Conservation (phyloP, 2,113 vertebrate genomes). For the Corydoras sp. region DNA sequence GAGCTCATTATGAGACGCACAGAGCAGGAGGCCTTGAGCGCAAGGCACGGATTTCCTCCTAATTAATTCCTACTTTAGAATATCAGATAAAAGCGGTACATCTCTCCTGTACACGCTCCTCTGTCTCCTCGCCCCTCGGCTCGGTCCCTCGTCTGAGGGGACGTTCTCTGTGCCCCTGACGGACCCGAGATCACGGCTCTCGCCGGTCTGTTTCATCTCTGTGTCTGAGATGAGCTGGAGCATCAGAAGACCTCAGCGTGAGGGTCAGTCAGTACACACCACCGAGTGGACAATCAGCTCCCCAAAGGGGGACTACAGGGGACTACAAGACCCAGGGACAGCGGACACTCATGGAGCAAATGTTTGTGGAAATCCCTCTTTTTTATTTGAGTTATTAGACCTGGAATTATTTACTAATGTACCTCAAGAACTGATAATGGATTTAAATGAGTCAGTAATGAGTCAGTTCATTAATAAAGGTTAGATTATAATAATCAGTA, state of each 20-base stretch:
- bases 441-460: no score
- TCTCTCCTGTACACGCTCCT: conserved; percentile 1
- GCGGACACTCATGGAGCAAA: no score
- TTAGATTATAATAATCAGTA: no score
- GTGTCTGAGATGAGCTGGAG: conserved; percentile 43
- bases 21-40: conserved; percentile 4
- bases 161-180: conserved; percentile 30
- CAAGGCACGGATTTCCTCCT: conserved; percentile 16
- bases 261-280: conserved; percentile 27
- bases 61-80: conserved; percentile 31
- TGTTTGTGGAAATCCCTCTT: background rate
- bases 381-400: background rate
- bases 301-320: conserved; percentile 10
- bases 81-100: conserved; percentile 11
- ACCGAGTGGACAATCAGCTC: conserved; percentile 28
- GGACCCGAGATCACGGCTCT: conserved; percentile 43
- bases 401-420: no score
- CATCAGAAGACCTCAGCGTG: conserved; percentile 34
- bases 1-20: conserved; percentile 12
- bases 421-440: no score
- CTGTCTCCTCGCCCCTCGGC: conserved; percentile 6
- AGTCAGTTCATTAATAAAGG: no score
- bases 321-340: no score
- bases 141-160: conserved; percentile 31
- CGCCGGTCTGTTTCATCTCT: conserved; percentile 46